phyloP scores from a whole-genome alignment of 35 echinoderm and acorn worm genomes.

The Lytechinus variegatus region DNA sequence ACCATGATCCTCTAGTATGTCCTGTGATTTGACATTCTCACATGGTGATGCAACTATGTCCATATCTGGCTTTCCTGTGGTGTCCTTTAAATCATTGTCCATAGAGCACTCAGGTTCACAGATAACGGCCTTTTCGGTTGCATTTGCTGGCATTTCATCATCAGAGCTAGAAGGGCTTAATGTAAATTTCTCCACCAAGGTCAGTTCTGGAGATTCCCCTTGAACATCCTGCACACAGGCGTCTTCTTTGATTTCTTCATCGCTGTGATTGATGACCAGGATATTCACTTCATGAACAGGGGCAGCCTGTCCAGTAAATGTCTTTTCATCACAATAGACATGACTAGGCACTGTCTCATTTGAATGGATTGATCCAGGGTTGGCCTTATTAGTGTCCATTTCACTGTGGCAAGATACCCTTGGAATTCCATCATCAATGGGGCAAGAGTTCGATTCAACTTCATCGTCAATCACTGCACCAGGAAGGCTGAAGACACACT shows the following conservation, averaged over 20 bases:
- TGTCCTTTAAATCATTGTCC: neutral
- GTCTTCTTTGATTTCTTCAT: neutral
- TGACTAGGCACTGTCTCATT: neutral
- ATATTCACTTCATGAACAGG: neutral
- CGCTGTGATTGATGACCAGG: constrained; percentile 9
- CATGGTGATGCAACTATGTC: neutral
- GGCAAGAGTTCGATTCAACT: neutral
- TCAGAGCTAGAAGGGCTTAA: neutral
- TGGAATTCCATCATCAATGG: neutral
- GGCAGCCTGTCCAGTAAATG: neutral
- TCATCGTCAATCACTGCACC: neutral
- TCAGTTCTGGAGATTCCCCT: neutral
- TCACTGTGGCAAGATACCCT: neutral
- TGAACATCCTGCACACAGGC: neutral
- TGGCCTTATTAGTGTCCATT: neutral
- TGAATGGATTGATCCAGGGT: neutral
- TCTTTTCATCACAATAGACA: neutral
- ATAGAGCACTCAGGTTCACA: neutral
- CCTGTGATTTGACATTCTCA: neutral
- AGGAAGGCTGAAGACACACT: neutral
- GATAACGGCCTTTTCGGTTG: neutral
- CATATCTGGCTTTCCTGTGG: neutral
- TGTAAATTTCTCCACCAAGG: neutral
- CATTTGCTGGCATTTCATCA: neutral
- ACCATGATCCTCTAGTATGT: neutral